Base-by-base conservation (phyloP, 2,888 invertebrate species). In the Thalpophila matura region DNA sequence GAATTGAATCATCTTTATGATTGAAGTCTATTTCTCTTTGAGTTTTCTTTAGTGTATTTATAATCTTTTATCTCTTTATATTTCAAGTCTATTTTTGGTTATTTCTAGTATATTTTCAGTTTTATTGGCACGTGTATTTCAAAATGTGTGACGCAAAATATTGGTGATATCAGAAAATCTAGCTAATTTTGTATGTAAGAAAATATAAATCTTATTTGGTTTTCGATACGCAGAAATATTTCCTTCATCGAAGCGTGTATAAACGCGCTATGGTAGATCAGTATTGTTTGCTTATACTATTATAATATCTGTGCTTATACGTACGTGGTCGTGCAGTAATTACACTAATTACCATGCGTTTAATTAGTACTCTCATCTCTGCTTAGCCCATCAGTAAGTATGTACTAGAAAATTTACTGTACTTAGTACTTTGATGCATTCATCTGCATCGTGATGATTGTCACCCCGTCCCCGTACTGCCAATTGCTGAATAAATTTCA, bases 1-100 rank as follows among this genome's bases (percentile, higher is more conserved):
- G 45, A 70, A 40, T 46, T 27, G 40, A 61, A 46, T 70, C 27
- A 62, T 62, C 18, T 46, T 63, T 33, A 62, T 26, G 47, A 70
- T 40, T 33, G 67, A 31, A 38, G 27, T 40, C 3, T 46, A 40
- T 42, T 43, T 45, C 38, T 56, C 45, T 33, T 46, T 29, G 27
- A 40, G 33, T 40, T 35, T 56, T 37, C 10, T 38, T 43, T 1
- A 26, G 7, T 49, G 16, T 33, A n/a, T 59, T 47, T 31, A 14
- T 31, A 27, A 33, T 18, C 9, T 18, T 38, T 9, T 46, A 38
- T 26, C 29, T 26, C 9, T 9, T 24, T 6, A 26, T 20, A 10
- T 46, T 60, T 14, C 4, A 31, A 29, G 12, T 33, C 59, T 47
- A 47, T 38, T 40, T 31, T 22, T 24, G 14, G 18, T 18, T 31